Conservation (phyloP, 2,113 vertebrate genomes). For the Tragulus kanchil region DNA sequence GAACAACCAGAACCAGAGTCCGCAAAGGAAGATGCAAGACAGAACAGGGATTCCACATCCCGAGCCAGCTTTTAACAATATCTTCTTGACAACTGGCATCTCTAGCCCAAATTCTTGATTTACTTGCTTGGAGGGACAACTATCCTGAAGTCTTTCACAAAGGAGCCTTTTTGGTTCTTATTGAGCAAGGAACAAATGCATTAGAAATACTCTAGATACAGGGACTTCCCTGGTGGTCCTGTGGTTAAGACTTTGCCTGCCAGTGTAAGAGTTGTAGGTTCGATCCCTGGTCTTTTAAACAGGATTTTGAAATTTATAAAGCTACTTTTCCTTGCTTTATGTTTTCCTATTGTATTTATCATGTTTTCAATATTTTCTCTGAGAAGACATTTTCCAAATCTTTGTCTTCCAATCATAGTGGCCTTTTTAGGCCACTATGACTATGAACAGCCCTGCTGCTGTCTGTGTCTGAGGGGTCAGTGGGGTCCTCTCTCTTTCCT, state of each 20-base stretch:
- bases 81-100: neutral
- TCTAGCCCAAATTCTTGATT: neutral
- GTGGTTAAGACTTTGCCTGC: neutral
- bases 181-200: neutral
- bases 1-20: neutral
- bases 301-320: slow-evolving; percentile 69
- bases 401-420: slow-evolving; percentile 91
- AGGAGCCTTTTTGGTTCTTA: neutral
- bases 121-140: neutral
- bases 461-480: slow-evolving; percentile 81
- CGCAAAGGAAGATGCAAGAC: neutral
- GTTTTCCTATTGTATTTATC: slow-evolving; percentile 86
- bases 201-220: neutral
- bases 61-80: neutral
- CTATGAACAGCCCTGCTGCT: slow-evolving; percentile 82
- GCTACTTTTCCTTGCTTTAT: slow-evolving; percentile 73
- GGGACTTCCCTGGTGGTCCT: neutral
- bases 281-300: slow-evolving; percentile 50
- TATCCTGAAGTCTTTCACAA: neutral
- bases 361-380: slow-evolving; percentile 97
- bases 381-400: slow-evolving; percentile 91
- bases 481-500: slow-evolving; percentile 85
- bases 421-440: slow-evolving; percentile 92
- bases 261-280: neutral
- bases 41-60: neutral